phyloP scores from a whole-genome alignment of 2,797 vertebrate genomes.

The Lutjanus campechanus region DNA sequence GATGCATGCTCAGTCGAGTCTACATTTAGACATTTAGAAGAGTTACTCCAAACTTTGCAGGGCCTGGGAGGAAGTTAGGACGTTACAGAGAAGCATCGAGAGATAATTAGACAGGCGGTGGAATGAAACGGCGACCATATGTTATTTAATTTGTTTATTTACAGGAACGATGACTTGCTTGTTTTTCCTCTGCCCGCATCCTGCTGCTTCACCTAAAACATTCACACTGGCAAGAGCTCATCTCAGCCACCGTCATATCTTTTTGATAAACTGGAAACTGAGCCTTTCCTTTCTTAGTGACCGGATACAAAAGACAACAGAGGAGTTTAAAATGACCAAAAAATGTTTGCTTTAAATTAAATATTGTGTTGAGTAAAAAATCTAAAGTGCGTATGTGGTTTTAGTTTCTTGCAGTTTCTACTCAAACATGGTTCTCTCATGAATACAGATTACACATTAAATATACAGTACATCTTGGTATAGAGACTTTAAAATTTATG shows the following conservation, averaged over 20 bases:
- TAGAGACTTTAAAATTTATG: not conserved
- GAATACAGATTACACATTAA: not conserved
- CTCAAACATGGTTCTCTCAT: not conserved
- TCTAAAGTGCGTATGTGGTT: too few species aligned
- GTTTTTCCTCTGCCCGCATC: constrained; percentile 10
- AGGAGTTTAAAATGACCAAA: not conserved
- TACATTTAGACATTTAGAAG: constrained; percentile 40
- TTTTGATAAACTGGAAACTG: not conserved
- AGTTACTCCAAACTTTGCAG: constrained; percentile 33
- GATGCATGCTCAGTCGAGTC: constrained; percentile 38
- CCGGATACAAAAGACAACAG: not conserved
- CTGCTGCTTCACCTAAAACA: constrained; percentile 3
- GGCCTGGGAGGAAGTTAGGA: constrained; percentile 11
- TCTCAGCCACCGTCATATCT: not conserved
- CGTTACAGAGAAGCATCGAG: constrained; percentile 28
- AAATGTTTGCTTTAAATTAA: not conserved
- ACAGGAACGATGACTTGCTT: not conserved
- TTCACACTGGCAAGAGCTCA: not conserved
- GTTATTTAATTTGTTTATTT: constrained; percentile 10
- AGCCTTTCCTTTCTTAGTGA: not conserved
- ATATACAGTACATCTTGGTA: not conserved
- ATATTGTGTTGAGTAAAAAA: too few species aligned
- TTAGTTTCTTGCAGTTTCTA: too few species aligned
- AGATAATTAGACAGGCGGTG: constrained; percentile 31
- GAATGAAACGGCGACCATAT: constrained; percentile 20